Evolutionary conservation across 2,797 vertebrate genomes (phyloP).

Genomic region (Mionectes olivaceus): DNA sequence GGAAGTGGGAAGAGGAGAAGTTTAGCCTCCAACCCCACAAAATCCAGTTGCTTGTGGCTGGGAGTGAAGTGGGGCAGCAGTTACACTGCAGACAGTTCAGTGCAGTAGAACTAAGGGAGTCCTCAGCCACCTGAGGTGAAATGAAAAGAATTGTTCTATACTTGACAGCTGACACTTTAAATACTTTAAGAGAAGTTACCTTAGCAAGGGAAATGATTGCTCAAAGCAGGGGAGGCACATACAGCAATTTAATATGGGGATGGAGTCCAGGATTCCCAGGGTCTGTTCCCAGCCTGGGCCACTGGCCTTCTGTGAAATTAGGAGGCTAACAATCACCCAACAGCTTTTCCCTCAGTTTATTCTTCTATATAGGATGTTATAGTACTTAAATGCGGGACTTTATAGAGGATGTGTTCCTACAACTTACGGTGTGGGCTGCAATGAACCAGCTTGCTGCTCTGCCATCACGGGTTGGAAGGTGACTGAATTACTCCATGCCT

Average conservation of each 20-base stretch:
- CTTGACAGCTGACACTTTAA: neutral
- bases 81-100: neutral
- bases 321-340: neutral
- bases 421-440: neutral
- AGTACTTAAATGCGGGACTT: neutral
- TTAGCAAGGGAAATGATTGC: neutral
- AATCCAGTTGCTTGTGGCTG: neutral
- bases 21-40: neutral
- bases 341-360: neutral
- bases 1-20: neutral
- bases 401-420: neutral
- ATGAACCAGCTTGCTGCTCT: neutral
- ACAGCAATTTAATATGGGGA: neutral
- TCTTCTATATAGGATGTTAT: neutral
- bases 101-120: neutral
- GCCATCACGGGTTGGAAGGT: neutral
- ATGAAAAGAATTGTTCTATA: neutral
- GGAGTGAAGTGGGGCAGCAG: neutral
- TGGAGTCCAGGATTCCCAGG: neutral
- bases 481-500: neutral
- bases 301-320: neutral
- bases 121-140: neutral
- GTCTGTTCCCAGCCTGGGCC: neutral
- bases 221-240: neutral
- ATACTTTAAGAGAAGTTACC: neutral